Conservation (phyloP, 2,797 vertebrate species). For the Scleropages formosus region DNA sequence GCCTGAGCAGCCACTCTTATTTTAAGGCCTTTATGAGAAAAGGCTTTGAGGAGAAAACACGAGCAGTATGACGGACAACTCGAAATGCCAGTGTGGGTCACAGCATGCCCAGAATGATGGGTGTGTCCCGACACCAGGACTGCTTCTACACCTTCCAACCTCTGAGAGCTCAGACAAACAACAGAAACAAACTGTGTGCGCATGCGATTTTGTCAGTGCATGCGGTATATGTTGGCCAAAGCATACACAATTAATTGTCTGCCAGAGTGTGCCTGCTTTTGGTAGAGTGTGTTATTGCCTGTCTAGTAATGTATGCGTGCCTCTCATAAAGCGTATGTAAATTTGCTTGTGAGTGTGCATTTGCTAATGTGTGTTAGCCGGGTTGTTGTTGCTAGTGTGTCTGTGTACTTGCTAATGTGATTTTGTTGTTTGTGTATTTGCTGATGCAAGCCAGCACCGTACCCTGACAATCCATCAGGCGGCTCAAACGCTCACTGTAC, state of each 20-base stretch:
- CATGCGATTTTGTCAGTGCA: no score
- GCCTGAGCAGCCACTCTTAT: constrained; percentile 39
- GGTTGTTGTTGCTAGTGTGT: not conserved
- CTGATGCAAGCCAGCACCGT: not conserved
- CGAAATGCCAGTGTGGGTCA: constrained; percentile 52
- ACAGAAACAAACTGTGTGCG: not conserved
- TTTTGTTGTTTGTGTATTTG: no score
- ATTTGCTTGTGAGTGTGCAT: not conserved
- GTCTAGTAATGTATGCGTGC: no score
- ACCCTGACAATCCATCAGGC: constrained; percentile 20
- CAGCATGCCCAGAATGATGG: not conserved
- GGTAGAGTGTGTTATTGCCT: no score
- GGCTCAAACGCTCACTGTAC: constrained; percentile 36
- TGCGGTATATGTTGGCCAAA: constrained; percentile 44
- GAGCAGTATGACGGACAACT: constrained; percentile 46
- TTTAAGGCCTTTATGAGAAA: constrained; percentile 41
- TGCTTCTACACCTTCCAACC: no score
- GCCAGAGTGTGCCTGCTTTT: not conserved
- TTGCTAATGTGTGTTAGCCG: not conserved
- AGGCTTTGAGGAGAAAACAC: constrained; percentile 58
- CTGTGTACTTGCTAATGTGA: not conserved
- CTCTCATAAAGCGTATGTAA: not conserved
- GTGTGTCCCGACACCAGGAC: no score
- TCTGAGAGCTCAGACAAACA: no score
- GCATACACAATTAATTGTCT: constrained; percentile 24